Evolutionary conservation across 2,113 vertebrate species (phyloP).

Genomic region (Ceyx melanurus): DNA sequence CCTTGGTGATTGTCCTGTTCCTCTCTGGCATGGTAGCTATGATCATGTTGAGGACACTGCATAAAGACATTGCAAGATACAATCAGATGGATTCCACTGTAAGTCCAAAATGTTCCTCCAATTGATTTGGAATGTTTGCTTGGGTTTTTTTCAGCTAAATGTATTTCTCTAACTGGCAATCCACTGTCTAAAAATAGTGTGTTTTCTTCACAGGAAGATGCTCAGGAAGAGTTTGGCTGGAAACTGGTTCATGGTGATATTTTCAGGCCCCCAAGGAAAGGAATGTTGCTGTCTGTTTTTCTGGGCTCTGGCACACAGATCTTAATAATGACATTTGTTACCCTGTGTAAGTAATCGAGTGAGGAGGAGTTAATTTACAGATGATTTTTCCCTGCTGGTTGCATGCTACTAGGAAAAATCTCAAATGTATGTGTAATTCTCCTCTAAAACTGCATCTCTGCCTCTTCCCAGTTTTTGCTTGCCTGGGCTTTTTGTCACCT

Average conservation of each 20-base stretch:
- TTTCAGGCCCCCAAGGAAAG: constrained; percentile 88
- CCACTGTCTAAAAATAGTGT: background rate
- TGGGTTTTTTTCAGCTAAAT: background rate
- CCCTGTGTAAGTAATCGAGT: constrained; percentile 86
- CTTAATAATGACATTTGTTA: constrained; percentile 99
- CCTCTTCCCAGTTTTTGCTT: constrained; percentile 84
- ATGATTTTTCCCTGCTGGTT: background rate
- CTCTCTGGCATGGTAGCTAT: constrained; percentile 99
- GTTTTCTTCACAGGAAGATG: constrained; percentile 86
- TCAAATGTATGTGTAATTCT: background rate
- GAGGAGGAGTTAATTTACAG: background rate
- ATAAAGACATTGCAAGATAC: constrained; percentile 98
- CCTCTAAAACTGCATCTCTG: background rate
- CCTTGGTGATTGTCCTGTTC: constrained; percentile 97
- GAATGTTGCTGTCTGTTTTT: constrained; percentile 96
- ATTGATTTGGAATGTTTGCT: background rate
- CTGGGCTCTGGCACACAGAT: constrained; percentile 96
- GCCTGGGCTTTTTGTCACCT: constrained; percentile 93
- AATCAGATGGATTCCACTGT: constrained; percentile 94
- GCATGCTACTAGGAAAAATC: background rate
- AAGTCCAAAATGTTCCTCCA: constrained; percentile 53
- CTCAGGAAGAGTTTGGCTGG: constrained; percentile 93
- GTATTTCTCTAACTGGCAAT: background rate
- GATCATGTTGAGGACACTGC: constrained; percentile 97
- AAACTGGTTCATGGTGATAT: constrained; percentile 85